phyloP scores from a whole-genome alignment of 64 coral and sea anemone genomes.

The Astreopora myriophthalma region DNA sequence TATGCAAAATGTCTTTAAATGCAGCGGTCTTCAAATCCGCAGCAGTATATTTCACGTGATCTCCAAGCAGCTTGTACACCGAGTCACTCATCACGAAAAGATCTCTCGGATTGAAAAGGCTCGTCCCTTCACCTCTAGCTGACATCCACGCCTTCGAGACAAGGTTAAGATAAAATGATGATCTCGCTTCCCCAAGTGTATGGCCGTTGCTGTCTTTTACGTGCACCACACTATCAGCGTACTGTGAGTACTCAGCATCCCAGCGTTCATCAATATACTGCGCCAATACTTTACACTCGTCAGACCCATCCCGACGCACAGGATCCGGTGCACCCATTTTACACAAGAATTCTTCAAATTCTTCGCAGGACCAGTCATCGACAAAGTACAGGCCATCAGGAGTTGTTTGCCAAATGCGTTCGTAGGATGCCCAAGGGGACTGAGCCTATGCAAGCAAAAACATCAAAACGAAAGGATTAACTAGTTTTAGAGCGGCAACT shows the following conservation, averaged over 20 bases:
- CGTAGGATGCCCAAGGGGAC: constrained; percentile 69
- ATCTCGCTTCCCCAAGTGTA: constrained; percentile 30
- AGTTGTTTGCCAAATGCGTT: constrained; percentile 55
- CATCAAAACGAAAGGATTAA: background rate
- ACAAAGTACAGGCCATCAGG: constrained; percentile 62
- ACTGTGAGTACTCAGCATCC: constrained; percentile 71
- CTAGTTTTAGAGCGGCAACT: no score
- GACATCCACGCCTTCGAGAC: constrained; percentile 59
- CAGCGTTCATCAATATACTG: constrained; percentile 59
- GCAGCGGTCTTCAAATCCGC: constrained; percentile 22
- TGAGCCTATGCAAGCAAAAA: constrained; percentile 29
- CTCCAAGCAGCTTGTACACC: constrained; percentile 47
- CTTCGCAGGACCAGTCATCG: constrained; percentile 69
- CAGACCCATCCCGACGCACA: background rate
- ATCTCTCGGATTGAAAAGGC: constrained; percentile 27
- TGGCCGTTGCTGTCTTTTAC: constrained; percentile 52
- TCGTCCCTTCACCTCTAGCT: background rate
- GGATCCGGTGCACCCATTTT: background rate
- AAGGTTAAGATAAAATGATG: constrained; percentile 76
- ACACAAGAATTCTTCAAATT: constrained; percentile 68
- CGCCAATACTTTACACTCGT: constrained; percentile 12
- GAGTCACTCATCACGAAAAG: constrained; percentile 26
- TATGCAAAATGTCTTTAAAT: constrained; percentile 53
- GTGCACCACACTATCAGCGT: constrained; percentile 37
- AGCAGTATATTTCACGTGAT: constrained; percentile 56